phyloP scores from a whole-genome alignment of 2,888 invertebrate species.

The Acanthosepion esculentum region DNA sequence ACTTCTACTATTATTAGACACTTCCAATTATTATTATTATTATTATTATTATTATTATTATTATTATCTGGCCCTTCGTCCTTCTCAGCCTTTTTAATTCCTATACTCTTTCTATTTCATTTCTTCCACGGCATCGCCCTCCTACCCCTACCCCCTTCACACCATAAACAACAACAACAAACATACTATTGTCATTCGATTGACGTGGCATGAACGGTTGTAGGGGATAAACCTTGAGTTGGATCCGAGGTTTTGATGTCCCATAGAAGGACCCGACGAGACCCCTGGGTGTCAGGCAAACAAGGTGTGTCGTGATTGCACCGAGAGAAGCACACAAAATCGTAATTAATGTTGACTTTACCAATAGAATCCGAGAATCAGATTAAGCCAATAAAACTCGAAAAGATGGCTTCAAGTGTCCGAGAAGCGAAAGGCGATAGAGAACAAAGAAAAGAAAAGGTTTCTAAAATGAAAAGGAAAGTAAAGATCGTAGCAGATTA shows the following conservation, averaged over 20 bases:
- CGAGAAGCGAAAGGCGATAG: background rate
- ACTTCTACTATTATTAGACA: background rate
- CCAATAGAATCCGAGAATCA: background rate
- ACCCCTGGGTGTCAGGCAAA: background rate
- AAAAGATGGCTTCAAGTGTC: constrained; percentile 4
- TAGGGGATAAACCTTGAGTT: background rate
- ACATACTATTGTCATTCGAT: background rate
- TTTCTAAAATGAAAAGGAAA: background rate
- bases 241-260: constrained; percentile 33
- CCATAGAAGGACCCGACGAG: background rate
- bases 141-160: background rate
- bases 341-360: constrained; percentile 33
- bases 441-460: background rate
- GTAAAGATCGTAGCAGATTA: background rate
- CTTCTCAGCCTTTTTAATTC: background rate
- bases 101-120: background rate
- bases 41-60: too few species aligned
- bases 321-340: background rate
- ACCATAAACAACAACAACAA: background rate
- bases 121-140: background rate
- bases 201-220: background rate
- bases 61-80: background rate
- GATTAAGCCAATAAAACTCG: constrained; percentile 16
- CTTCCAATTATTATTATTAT: too few species aligned
- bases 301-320: constrained; percentile 13